phyloP scores from a whole-genome alignment of 2,113 vertebrate genomes.

The Clarias batrachus region DNA sequence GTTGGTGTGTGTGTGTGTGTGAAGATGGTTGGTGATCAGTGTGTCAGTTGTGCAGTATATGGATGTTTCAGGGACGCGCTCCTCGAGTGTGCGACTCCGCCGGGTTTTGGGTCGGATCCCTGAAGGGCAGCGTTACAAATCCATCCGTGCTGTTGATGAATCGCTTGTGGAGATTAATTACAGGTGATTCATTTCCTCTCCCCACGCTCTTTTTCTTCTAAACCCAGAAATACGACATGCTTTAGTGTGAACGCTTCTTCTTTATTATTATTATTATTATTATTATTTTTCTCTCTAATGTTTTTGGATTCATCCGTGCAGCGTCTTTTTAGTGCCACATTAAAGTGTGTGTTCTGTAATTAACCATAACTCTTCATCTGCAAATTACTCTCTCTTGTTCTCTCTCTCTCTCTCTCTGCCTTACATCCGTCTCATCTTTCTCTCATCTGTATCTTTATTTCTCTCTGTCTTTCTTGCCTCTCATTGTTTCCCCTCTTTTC shows the following conservation, averaged over 20 bases:
- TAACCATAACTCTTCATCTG: neutral
- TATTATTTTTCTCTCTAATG: neutral
- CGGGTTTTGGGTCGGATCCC: neutral
- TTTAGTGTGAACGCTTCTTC: neutral
- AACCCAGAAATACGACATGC: neutral
- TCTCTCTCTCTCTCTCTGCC: neutral
- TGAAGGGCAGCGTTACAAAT: slow-evolving; percentile 26
- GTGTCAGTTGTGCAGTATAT: neutral
- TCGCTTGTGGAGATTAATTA: slow-evolving; percentile 37
- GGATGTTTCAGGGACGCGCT: neutral
- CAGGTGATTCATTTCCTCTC: slow-evolving; percentile 23
- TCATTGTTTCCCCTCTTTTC: neutral
- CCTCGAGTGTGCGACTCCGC: neutral
- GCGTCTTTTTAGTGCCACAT: neutral
- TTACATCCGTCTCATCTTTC: neutral
- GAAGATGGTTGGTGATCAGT: neutral
- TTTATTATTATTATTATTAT: neutral
- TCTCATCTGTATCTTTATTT: neutral
- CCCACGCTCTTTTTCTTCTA: slow-evolving; percentile 2
- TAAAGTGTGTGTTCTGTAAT: neutral
- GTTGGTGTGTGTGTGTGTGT: neutral
- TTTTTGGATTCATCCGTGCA: neutral
- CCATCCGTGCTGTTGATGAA: slow-evolving; percentile 26
- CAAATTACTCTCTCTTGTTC: neutral
- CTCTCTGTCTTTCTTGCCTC: neutral